phyloP scores from a whole-genome alignment of 1,140 invertebrate species.

The Rhagoletis pomonella region DNA sequence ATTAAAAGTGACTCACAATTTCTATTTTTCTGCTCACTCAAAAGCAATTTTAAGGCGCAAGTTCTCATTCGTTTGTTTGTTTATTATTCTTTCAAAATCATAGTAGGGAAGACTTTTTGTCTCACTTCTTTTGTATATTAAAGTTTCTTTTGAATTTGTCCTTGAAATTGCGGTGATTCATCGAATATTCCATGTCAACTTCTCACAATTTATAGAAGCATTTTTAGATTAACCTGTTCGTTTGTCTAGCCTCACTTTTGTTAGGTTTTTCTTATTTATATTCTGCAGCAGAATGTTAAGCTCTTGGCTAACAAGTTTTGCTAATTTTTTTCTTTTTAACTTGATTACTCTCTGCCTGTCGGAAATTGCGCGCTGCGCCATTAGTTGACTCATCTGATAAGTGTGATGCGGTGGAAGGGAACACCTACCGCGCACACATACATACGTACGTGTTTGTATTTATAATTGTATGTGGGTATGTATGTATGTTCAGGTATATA shows the following conservation, averaged over 20 bases:
- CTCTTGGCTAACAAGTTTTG: conserved; percentile 11
- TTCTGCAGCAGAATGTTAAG: not conserved
- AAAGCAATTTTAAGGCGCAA: too few species aligned
- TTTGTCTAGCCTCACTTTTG: not conserved
- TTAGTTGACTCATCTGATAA: conserved; percentile 23
- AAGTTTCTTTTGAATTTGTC: not conserved
- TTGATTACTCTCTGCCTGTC: not conserved
- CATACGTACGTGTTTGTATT: not conserved
- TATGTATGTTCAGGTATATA: not conserved
- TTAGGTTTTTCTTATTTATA: not conserved
- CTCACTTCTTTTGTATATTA: not conserved
- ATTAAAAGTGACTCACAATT: too few species aligned
- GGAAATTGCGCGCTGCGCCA: not conserved
- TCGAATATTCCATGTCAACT: conserved; percentile 22
- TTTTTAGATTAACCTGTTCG: not conserved
- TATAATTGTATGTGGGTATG: too few species aligned
- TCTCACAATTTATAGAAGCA: not conserved
- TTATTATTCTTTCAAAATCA: too few species aligned
- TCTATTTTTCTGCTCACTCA: too few species aligned
- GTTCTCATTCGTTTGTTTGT: too few species aligned
- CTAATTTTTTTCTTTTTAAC: not conserved
- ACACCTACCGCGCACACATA: not conserved
- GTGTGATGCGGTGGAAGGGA: not conserved
- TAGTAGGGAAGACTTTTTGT: too few species aligned
- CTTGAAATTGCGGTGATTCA: not conserved